A percentile compares a stretch with the other conserved stretches of the same genome.
Conservation (phyloP, 2,113 vertebrate species). For the Nyctibius bracteatus region DNA sequence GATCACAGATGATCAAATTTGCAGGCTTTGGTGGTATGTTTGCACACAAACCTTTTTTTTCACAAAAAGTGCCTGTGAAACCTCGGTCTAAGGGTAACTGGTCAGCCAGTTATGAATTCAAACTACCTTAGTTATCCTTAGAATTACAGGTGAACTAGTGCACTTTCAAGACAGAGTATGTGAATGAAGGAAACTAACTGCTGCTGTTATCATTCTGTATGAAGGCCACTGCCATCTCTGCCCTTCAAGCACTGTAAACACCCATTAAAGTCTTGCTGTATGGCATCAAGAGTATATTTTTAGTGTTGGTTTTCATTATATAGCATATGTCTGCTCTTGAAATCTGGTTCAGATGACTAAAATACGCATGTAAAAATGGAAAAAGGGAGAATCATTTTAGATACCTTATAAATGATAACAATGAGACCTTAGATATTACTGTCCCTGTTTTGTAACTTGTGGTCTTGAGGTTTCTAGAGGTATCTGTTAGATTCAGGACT, state of each 20-base stretch:
- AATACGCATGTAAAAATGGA: background rate
- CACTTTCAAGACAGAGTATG: background rate
- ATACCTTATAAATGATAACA: background rate
- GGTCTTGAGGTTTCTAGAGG: background rate
- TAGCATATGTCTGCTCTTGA: background rate
- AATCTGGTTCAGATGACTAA: background rate
- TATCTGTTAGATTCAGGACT: background rate
- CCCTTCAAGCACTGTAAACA: background rate
- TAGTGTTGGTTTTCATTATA: background rate
- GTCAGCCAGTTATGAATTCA: background rate
- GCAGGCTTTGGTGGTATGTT: background rate
- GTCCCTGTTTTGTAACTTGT: background rate
- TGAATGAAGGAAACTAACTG: background rate
- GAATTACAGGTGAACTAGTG: background rate
- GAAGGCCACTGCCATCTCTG: background rate
- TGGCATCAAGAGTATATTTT: background rate
- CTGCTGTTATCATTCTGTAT: background rate
- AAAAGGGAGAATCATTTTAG: background rate
- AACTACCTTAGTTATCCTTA: background rate
- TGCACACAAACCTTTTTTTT: background rate
- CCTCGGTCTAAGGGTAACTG: background rate
- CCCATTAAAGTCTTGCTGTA: background rate
- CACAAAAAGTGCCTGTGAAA: background rate
- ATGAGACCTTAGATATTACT: background rate
- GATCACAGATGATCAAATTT: background rate